Evolutionary conservation across 2,797 vertebrate genomes (phyloP).

Genomic region (Tangara arthus): DNA sequence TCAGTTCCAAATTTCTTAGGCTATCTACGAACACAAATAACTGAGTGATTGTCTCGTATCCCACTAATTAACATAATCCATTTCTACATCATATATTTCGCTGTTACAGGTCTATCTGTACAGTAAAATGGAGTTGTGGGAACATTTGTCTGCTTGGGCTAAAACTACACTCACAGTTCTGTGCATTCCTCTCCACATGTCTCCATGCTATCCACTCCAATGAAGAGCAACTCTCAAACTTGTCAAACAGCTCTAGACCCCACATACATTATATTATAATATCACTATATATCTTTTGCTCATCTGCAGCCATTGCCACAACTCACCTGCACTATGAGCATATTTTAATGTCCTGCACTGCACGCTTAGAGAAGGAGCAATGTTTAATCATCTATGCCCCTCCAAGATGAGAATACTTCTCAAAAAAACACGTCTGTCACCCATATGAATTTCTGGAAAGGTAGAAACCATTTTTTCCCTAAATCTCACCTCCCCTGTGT

Average conservation of each 20-base stretch:
- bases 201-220: background rate
- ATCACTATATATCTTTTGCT: background rate
- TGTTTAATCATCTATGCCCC: background rate
- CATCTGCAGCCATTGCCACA: background rate
- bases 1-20: background rate
- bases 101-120: background rate
- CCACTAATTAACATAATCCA: background rate
- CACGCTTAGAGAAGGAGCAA: background rate
- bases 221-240: background rate
- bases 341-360: background rate
- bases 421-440: background rate
- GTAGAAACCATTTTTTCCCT: background rate
- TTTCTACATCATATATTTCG: background rate
- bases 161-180: background rate
- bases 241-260: background rate
- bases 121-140: background rate
- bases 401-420: background rate
- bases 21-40: background rate
- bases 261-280: no score
- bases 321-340: background rate
- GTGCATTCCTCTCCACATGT: accelerated
- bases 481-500: background rate
- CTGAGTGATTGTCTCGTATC: background rate
- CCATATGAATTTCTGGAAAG: background rate
- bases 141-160: background rate